phyloP scores from a whole-genome alignment of 2,113 vertebrate species.

The Triplophysa rosa region DNA sequence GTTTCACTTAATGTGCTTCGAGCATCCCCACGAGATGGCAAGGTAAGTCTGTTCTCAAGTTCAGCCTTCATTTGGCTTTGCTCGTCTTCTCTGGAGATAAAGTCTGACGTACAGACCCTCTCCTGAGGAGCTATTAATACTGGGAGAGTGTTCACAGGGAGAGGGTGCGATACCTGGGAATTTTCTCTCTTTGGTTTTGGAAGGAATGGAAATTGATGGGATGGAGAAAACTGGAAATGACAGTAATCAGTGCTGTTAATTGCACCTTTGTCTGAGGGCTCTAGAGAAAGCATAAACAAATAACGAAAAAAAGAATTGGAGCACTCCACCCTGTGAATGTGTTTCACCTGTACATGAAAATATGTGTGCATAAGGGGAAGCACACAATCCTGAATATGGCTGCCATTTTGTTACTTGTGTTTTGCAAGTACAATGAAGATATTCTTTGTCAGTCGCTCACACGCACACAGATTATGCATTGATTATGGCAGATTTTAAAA shows the following conservation, averaged over 20 bases:
- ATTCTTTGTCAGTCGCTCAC: too few species aligned
- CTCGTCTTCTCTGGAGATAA: slow-evolving; percentile 73
- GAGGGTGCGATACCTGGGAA: slow-evolving; percentile 56
- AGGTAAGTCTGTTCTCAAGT: slow-evolving; percentile 74
- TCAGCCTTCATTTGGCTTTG: slow-evolving; percentile 75
- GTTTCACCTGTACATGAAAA: neutral
- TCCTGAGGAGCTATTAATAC: slow-evolving; percentile 78
- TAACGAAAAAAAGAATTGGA: neutral
- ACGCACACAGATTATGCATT: too few species aligned
- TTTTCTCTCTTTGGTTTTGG: slow-evolving; percentile 64
- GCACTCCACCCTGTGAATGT: neutral
- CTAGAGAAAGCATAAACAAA: slow-evolving; percentile 9
- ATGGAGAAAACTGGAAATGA: neutral
- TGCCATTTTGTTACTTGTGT: too few species aligned
- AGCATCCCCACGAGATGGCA: slow-evolving; percentile 71
- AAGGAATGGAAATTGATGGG: slow-evolving; percentile 34
- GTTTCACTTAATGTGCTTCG: slow-evolving; percentile 75
- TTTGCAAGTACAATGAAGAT: too few species aligned
- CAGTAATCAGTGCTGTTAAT: slow-evolving; percentile 5
- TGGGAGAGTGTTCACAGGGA: slow-evolving; percentile 53
- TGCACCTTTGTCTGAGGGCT: slow-evolving; percentile 13
- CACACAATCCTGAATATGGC: neutral
- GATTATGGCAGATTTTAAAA: too few species aligned
- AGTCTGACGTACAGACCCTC: slow-evolving; percentile 70
- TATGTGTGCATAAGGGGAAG: neutral